Base-by-base conservation (phyloP, 64 coral and sea anemone species). In the Dendrophyllia cribrosa region DNA sequence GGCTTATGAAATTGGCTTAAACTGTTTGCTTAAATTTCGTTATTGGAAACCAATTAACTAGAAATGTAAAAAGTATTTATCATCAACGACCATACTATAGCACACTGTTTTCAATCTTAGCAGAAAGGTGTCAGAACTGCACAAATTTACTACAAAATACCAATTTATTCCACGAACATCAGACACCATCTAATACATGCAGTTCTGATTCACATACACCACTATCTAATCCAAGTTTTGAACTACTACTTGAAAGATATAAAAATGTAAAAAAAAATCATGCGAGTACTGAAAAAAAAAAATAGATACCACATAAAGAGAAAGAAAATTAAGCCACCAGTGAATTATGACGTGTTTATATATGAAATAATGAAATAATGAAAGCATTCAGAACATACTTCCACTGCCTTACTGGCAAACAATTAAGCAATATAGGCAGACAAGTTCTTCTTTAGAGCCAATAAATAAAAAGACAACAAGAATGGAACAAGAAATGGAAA, bases 171-270 rank as follows among this genome's bases (percentile, higher is more conserved):
- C 34, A 34, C 2, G 34, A 34, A 34, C 17, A 66, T 51, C 34
- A 78, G 0, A 64, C 14, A 51, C 0, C 24, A 22, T 79, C 74
- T 79, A 51, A 89, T 49, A 62, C 79, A 52, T 20, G 15, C 8
- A 69, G 17, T 66, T 79, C 59, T 49, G 63, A 50, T 24, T 75
- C 86, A 75, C 49, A 24, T 19, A 75, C 86, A 3, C 9, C 23
- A 79, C 7, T 68, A 23, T 89, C 74, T 23, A 79, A 50, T 48
- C 88, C 79, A 14, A 89, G 58, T 79, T 89, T 89, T 89, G 58
- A 78, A 20, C 16, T 79, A 21, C 46, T 78, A 14, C 14, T 89
- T 64, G 88, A 79, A 12, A 79, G 88, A 79, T 89, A 89, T 74
- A 89, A 43, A 79, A 34, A 78, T 79, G 16, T 88, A 12, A 76